phyloP scores from a whole-genome alignment of 2,797 vertebrate species.

The Labeo calbasu region DNA sequence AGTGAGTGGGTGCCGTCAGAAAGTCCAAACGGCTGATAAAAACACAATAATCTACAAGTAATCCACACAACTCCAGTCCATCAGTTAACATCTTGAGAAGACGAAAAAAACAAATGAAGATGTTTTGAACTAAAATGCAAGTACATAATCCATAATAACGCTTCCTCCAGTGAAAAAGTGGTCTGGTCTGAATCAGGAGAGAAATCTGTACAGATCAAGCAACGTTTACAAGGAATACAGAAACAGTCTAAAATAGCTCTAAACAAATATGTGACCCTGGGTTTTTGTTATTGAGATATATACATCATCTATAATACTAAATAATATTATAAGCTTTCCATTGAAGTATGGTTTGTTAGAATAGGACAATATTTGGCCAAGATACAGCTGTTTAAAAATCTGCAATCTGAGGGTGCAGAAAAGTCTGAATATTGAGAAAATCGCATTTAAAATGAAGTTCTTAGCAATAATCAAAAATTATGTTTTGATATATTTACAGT shows the following conservation, averaged over 20 bases:
- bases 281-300: no score
- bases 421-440: no score
- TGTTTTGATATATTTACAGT: no score
- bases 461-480: no score
- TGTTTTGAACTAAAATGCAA: not conserved
- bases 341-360: no score
- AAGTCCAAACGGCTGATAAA: not conserved
- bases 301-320: no score
- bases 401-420: no score
- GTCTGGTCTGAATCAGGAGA: not conserved
- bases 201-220: not conserved
- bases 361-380: no score
- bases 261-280: not conserved
- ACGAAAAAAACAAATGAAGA: not conserved
- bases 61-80: not conserved
- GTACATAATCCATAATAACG: not conserved
- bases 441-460: no score
- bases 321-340: no score
- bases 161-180: not conserved
- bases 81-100: not conserved
- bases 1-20: not conserved
- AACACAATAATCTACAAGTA: not conserved
- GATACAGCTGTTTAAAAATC: no score
- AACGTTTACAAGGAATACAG: not conserved
- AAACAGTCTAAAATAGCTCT: not conserved